Base-by-base conservation (phyloP, 2,113 vertebrate species). In the Pseudorasbora parva region DNA sequence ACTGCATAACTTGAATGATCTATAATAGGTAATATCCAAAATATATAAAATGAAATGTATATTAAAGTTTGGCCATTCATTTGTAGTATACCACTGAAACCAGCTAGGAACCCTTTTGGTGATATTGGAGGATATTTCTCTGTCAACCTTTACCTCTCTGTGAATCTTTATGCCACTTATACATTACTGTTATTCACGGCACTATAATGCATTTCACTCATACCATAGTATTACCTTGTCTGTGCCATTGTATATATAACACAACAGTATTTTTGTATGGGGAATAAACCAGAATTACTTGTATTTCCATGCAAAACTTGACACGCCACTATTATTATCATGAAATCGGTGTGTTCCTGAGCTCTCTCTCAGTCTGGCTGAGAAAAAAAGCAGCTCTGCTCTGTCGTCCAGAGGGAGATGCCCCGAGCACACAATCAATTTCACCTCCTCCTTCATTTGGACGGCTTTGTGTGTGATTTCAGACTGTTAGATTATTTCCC, bases 371-470 rank as follows among this genome's bases (percentile, higher is more conserved):
- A 19, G 23, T 8, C 71, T 15, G 21, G 41, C 68, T 71, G 21
- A n/a, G n/a, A 33, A 45, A 43, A 56, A 33, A 54, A 37, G 82
- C 15, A 4, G 33, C 57, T 30, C 25, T 51, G 73, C 45, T 27
- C 43, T 49, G 12, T 49, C 11, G 2, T 75, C 72, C 47, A 25
- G 15, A 33, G 72, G 72, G 72, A 75, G 27, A 75, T 33, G 72
- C 72, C 72, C 47, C 25, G 25, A 75, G 72, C 47, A 71, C 75
- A 79, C 64, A 78, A 79, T 57, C 49, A 45, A 60, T 68, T 79
- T 64, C 76, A 78, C 64, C 54, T 62, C 69, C 41, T 79, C 27
- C 12, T 25, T 78, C 64, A 72, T 79, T 54, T 51, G 64, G 8
- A 25, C 47, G 8, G 49, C 62, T 84, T 49, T 66, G 49, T 72